A percentile compares a stretch with the other conserved stretches of the same genome.
phyloP scores from a whole-genome alignment of 2,888 invertebrate genomes.

The Vesta saturnalis region DNA sequence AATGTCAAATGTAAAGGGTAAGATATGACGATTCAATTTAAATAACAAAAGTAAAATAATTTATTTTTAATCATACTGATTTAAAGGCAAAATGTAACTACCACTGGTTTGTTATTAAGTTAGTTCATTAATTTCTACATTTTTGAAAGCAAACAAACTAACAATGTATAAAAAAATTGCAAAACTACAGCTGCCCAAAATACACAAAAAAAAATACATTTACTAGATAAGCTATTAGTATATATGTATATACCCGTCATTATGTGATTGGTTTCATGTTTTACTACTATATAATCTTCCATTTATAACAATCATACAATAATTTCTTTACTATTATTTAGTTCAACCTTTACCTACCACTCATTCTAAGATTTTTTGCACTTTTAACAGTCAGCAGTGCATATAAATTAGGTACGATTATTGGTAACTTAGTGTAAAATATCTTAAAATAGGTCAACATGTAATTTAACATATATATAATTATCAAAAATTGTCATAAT shows the following conservation, averaged over 20 bases:
- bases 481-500: constrained; percentile 11
- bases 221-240: constrained; percentile 39
- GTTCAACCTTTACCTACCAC: no score
- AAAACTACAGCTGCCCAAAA: constrained; percentile 21
- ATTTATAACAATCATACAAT: constrained; percentile 27
- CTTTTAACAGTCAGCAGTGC: constrained; percentile 15
- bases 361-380: neutral
- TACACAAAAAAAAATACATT: constrained; percentile 16
- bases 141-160: neutral
- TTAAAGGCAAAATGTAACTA: neutral
- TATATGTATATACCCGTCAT: constrained; percentile 48
- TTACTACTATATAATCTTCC: constrained; percentile 12
- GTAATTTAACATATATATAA: constrained; percentile 18
- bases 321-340: constrained; percentile 11
- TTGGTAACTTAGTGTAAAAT: constrained; percentile 31
- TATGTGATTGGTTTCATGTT: constrained; percentile 44
- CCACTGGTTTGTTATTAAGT: no score
- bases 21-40: no score
- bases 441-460: constrained; percentile 29
- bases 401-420: constrained; percentile 24
- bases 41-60: neutral
- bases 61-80: neutral
- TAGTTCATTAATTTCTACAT: neutral
- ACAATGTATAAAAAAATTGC: constrained; percentile 14
- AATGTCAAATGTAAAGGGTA: no score